phyloP scores from a whole-genome alignment of 2,888 invertebrate species.

The Vanessa cardui region DNA sequence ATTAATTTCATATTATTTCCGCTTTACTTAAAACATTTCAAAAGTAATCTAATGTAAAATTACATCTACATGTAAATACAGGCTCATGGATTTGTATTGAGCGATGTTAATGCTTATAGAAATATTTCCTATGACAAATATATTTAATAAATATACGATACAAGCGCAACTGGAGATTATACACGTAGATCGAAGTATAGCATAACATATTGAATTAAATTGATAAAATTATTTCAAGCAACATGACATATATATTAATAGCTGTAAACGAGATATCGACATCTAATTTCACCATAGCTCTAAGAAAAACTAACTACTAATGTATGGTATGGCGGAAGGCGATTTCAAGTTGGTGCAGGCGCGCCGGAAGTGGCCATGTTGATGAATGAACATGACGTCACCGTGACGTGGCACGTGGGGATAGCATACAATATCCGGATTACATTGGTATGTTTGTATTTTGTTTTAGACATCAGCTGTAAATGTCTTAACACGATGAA shows the following conservation, averaged over 20 bases:
- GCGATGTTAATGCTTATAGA: too few relatives aligned
- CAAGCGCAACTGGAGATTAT: too few relatives aligned
- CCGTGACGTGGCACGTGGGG: constrained; percentile 34
- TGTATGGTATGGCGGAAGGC: constrained; percentile 44
- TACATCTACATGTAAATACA: not conserved
- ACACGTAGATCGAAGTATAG: too few relatives aligned
- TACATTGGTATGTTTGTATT: constrained; percentile 26
- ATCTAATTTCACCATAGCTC: constrained; percentile 23
- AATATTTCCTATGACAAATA: too few relatives aligned
- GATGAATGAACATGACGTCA: constrained; percentile 62
- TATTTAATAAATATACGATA: not conserved
- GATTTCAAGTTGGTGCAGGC: constrained; percentile 47
- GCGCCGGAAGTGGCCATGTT: constrained; percentile 68
- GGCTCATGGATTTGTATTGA: not conserved
- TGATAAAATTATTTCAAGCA: too few relatives aligned
- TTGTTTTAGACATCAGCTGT: constrained; percentile 28
- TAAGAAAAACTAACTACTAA: constrained; percentile 30
- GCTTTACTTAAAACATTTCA: too few relatives aligned
- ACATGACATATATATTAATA: not conserved
- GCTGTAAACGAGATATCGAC: constrained; percentile 7
- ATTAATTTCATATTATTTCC: not conserved
- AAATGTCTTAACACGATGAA: constrained; percentile 4
- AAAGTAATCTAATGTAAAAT: not conserved
- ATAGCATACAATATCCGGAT: constrained; percentile 33
- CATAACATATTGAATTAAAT: too few relatives aligned